These are phyloP conservation scores for Cyanoramphus novaezelandiae DNA, from an alignment of 2,113 vertebrate genomes.

Conservation along the genomic window DNA sequence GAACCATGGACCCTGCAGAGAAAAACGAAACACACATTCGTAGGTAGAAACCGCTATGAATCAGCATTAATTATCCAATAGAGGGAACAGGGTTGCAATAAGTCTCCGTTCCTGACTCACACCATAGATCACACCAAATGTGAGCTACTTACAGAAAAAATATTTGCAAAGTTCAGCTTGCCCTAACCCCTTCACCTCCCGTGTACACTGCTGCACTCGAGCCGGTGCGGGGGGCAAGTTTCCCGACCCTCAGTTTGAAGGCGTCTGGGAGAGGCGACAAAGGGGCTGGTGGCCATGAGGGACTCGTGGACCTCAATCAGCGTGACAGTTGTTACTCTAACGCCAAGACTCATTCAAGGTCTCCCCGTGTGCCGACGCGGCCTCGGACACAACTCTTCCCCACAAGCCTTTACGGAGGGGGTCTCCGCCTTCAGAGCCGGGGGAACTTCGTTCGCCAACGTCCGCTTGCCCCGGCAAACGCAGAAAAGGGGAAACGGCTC, in stretches of 20 bases:
- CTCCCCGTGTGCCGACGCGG: background rate
- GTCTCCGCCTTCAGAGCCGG: background rate
- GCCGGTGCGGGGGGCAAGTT: background rate
- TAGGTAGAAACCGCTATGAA: slow-evolving; percentile 62
- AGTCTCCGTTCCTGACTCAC: slow-evolving; percentile 57
- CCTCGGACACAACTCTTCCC: background rate
- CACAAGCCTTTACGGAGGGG: background rate
- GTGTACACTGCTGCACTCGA: accelerated
- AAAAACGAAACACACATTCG: slow-evolving; percentile 54
- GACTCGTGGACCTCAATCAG: background rate
- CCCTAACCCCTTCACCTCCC: background rate
- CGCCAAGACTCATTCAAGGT: background rate
- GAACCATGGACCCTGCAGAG: slow-evolving; percentile 50
- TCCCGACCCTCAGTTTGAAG: background rate
- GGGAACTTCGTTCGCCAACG: background rate
- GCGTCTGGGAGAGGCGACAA: background rate
- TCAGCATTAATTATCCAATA: slow-evolving; percentile 68
- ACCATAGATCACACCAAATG: slow-evolving; percentile 46
- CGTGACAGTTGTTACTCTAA: background rate
- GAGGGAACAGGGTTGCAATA: slow-evolving; percentile 45
- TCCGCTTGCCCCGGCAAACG: background rate
- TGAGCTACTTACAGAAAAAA: slow-evolving; percentile 32
- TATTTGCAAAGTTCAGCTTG: background rate
- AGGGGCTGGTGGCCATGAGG: background rate
- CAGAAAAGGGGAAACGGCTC: background rate